Conservation (phyloP, 2,797 vertebrate species). For the Ptychadena robeensis region DNA sequence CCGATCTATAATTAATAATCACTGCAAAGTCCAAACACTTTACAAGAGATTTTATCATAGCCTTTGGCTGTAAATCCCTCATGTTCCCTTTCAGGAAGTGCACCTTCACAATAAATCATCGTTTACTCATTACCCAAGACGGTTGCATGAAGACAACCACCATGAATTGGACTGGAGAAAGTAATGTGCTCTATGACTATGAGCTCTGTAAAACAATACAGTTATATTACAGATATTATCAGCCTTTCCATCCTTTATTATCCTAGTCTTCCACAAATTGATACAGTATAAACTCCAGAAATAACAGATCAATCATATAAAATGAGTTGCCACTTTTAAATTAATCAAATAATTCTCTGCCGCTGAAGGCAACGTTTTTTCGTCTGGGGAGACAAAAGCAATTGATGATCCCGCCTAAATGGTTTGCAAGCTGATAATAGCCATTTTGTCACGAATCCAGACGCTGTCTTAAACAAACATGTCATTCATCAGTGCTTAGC, state of each 20-base stretch:
- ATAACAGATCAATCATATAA: conserved; percentile 47
- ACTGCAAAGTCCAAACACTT: background rate
- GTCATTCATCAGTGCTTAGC: conserved; percentile 40
- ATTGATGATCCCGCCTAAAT: conserved; percentile 31
- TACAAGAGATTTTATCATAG: conserved; percentile 8
- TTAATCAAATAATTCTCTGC: conserved; percentile 43
- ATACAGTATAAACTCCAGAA: conserved; percentile 23
- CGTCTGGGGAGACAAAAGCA: conserved; percentile 27
- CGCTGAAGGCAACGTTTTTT: conserved; percentile 20
- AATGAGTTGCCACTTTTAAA: conserved; percentile 43
- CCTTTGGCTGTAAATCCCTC: background rate
- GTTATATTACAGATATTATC: conserved; percentile 36
- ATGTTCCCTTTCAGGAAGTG: background rate
- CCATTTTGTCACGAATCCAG: conserved; percentile 40
- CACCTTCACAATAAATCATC: conserved; percentile 6
- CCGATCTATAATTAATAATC: background rate
- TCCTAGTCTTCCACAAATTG: conserved; percentile 10
- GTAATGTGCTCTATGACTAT: conserved; percentile 13
- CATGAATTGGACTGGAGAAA: conserved; percentile 32
- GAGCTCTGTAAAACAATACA: conserved; percentile 21
- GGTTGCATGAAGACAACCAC: conserved; percentile 20
- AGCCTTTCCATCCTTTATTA: conserved; percentile 23
- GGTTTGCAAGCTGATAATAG: conserved; percentile 45
- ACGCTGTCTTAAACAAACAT: conserved; percentile 17
- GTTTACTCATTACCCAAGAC: background rate